Conservation (phyloP, 2,113 vertebrate genomes). For the Montifringilla adamsi region DNA sequence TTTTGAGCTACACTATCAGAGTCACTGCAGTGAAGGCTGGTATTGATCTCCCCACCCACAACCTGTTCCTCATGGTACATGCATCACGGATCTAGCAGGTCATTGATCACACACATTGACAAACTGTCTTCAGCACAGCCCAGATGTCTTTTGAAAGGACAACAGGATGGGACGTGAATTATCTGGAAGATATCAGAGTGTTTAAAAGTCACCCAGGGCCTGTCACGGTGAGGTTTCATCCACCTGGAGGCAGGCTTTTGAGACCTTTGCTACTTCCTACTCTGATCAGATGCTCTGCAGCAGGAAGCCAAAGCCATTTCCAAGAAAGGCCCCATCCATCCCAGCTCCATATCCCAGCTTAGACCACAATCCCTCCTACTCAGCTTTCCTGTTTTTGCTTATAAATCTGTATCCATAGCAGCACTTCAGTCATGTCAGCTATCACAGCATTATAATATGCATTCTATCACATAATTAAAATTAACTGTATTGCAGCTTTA, state of each 20-base stretch:
- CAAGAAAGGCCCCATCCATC: background rate
- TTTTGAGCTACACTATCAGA: background rate
- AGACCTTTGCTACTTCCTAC: background rate
- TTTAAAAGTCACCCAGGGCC: background rate
- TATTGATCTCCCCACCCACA: background rate
- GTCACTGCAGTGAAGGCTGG: background rate
- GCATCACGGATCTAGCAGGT: background rate
- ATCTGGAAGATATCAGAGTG: background rate
- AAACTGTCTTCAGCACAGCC: background rate
- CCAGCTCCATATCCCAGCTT: background rate
- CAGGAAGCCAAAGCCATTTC: background rate
- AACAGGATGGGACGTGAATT: background rate
- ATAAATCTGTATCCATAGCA: background rate
- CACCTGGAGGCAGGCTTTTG: background rate
- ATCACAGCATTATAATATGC: background rate
- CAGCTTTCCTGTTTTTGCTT: background rate
- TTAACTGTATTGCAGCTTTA: background rate
- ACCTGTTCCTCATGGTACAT: background rate
- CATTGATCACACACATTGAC: background rate
- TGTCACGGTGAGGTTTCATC: background rate
- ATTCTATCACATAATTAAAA: background rate
- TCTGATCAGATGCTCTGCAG: background rate
- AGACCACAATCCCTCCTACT: background rate
- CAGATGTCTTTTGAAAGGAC: background rate
- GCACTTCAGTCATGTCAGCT: background rate